phyloP scores from a whole-genome alignment of 2,113 vertebrate species.

The Procavia capensis region DNA sequence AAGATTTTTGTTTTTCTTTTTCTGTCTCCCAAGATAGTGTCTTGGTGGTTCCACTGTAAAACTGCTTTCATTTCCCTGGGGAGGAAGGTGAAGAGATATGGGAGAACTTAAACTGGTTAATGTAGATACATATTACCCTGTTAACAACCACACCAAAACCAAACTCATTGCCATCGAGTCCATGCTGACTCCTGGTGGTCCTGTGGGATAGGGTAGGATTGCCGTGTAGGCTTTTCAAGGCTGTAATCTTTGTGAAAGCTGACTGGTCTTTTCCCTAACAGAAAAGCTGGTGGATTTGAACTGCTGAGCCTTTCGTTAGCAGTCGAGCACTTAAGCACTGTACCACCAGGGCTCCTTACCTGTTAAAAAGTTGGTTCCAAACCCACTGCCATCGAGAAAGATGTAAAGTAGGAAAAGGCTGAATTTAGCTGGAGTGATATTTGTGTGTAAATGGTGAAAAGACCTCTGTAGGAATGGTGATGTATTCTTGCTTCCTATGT shows the following conservation, averaged over 20 bases:
- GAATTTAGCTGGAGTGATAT: not conserved
- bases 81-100: not conserved
- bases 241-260: too few relatives aligned
- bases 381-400: too few relatives aligned
- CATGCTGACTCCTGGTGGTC: too few relatives aligned
- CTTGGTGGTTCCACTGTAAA: conserved; percentile 29
- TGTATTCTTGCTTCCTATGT: not conserved
- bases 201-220: too few relatives aligned
- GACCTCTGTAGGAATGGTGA: not conserved
- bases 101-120: conserved; percentile 52
- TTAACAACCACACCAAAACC: too few relatives aligned
- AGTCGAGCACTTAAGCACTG: too few relatives aligned
- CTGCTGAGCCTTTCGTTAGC: too few relatives aligned
- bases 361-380: conserved; percentile 36
- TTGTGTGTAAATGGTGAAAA: not conserved
- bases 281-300: too few relatives aligned
- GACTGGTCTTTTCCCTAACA: too few relatives aligned
- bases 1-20: conserved; percentile 43
- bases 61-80: conserved; percentile 51
- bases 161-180: too few relatives aligned
- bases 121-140: conserved; percentile 70
- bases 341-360: too few relatives aligned
- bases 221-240: too few relatives aligned
- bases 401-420: not conserved
- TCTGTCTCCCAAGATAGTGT: conserved; percentile 22